Conservation (phyloP, 2,888 invertebrate species). For the Brenthis hecate region DNA sequence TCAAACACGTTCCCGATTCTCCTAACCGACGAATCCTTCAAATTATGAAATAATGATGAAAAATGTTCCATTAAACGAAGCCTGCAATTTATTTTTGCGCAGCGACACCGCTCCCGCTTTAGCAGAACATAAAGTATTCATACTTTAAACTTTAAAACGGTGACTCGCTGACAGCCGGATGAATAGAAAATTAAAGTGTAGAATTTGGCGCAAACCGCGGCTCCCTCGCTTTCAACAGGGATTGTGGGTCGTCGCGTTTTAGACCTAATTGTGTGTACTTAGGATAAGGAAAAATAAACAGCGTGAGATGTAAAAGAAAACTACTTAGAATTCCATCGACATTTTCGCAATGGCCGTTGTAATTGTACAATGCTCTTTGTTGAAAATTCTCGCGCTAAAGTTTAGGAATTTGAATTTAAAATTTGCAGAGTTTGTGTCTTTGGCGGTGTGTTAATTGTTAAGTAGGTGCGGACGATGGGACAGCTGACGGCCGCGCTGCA, state of each 20-base stretch:
- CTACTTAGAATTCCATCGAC: constrained; percentile 38
- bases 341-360: constrained; percentile 30
- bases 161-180: constrained; percentile 39
- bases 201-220: constrained; percentile 34
- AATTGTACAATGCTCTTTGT: constrained; percentile 41
- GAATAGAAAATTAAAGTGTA: constrained; percentile 42
- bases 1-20: constrained; percentile 13
- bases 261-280: constrained; percentile 45
- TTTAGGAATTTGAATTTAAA: constrained; percentile 73
- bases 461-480: constrained; percentile 48
- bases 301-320: constrained; percentile 39
- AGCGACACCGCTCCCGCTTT: constrained; percentile 33
- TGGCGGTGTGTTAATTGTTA: constrained; percentile 69
- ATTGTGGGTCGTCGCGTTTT: constrained; percentile 28
- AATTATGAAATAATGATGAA: constrained; percentile 40
- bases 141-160: constrained; percentile 40
- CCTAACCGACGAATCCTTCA: constrained; percentile 29
- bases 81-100: constrained; percentile 37
- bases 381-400: constrained; percentile 50
- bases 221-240: constrained; percentile 6
- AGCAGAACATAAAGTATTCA: constrained; percentile 40
- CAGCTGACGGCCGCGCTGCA: constrained; percentile 58
- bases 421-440: constrained; percentile 62
- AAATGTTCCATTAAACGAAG: constrained; percentile 40
- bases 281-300: constrained; percentile 47